phyloP scores from a whole-genome alignment of 2,888 invertebrate species.

The Ditula angustiorana region DNA sequence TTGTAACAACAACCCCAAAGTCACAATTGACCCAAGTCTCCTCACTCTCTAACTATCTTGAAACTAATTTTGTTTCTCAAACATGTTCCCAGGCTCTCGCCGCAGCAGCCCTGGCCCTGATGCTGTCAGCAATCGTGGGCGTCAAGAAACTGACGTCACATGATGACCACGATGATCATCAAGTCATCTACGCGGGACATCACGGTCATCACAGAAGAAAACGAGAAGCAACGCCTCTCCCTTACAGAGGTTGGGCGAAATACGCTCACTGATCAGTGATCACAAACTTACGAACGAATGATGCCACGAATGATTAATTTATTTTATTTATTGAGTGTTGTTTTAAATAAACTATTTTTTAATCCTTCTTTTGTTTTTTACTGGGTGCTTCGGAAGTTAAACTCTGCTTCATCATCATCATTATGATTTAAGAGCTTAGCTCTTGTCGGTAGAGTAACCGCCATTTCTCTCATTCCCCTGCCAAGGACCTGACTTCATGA shows the following conservation, averaged over 20 bases:
- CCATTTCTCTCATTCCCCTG: no score
- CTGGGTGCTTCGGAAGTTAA: neutral
- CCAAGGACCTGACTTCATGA: no score
- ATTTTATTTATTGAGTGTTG: slow-evolving; percentile 34
- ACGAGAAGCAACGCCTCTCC: slow-evolving; percentile 71
- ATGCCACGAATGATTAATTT: slow-evolving; percentile 19
- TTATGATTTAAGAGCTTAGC: no score
- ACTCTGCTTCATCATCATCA: no score
- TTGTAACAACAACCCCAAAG: no score
- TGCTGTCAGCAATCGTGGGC: slow-evolving; percentile 91
- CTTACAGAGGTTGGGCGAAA: slow-evolving; percentile 82
- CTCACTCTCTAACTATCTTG: no score
- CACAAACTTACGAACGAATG: slow-evolving; percentile 27
- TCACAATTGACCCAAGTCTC: no score
- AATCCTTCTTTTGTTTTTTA: neutral
- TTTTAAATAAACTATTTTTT: slow-evolving; percentile 13
- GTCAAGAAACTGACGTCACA: slow-evolving; percentile 89
- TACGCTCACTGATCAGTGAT: slow-evolving; percentile 53
- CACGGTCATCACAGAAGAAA: slow-evolving; percentile 86
- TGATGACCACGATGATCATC: slow-evolving; percentile 85
- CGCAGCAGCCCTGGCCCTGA: slow-evolving; percentile 89
- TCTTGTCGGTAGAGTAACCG: no score
- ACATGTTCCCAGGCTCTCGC: slow-evolving; percentile 82
- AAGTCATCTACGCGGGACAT: slow-evolving; percentile 86
- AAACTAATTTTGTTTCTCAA: neutral